A percentile compares a stretch with the other conserved stretches of the same genome.
phyloP scores from a whole-genome alignment of 2,113 vertebrate species.

The Capreolus pygargus region DNA sequence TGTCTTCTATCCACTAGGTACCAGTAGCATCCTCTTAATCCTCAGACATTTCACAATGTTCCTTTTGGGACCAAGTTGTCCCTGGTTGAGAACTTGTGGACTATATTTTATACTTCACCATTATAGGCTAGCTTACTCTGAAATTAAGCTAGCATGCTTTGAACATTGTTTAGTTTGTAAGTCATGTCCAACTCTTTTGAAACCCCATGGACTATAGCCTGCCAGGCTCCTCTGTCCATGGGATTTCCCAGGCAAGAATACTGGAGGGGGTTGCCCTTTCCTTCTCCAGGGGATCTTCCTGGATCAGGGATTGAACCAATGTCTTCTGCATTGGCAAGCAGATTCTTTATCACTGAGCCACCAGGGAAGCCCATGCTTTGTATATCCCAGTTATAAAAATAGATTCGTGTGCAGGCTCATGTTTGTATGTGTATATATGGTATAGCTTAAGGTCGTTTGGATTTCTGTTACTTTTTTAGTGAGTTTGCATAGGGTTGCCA shows the following conservation, averaged over 20 bases:
- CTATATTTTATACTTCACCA: not conserved
- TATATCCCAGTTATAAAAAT: not conserved
- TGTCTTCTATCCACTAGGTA: not conserved
- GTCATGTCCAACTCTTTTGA: not conserved
- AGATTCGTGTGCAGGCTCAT: not conserved
- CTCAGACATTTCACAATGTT: not conserved
- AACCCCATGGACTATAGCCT: not conserved
- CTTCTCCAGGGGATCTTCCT: not conserved
- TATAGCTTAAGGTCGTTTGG: not conserved
- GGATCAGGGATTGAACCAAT: not conserved
- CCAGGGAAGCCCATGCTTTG: not conserved
- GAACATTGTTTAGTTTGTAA: not conserved
- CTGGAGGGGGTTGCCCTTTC: not conserved
- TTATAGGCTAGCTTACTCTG: not conserved
- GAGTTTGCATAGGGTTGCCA: conserved; percentile 14
- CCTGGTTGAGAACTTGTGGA: not conserved
- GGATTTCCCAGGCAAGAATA: not conserved
- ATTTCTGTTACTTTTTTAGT: not conserved
- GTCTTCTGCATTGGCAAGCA: not conserved
- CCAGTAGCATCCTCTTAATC: not conserved
- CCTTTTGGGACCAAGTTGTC: not conserved
- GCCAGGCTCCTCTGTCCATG: not conserved
- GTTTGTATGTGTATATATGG: not conserved
- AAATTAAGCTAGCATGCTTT: not conserved
- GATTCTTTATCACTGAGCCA: not conserved